Conservation (phyloP, 2,888 invertebrate genomes). For the Drosophila atripex region DNA sequence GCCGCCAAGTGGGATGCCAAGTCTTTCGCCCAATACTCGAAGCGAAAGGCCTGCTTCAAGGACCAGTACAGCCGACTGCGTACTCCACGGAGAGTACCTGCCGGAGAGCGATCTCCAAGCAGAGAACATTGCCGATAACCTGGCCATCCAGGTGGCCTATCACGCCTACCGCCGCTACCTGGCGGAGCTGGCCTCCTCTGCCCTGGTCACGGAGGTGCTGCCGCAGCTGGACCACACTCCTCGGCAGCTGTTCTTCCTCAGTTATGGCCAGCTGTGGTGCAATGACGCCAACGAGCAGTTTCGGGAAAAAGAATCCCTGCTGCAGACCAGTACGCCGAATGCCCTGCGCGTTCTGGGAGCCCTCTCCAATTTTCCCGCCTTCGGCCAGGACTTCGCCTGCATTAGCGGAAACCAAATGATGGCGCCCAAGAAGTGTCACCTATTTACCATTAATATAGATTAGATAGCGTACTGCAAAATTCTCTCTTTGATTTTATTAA, state of each 20-base stretch:
- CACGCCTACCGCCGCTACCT: constrained; percentile 74
- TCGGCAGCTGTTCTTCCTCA: constrained; percentile 78
- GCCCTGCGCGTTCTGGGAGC: constrained; percentile 77
- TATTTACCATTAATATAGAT: constrained; percentile 57
- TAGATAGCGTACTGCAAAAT: background rate
- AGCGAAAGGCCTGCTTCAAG: constrained; percentile 74
- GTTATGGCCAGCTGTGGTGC: constrained; percentile 80
- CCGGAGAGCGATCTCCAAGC: constrained; percentile 71
- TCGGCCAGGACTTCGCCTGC: constrained; percentile 74
- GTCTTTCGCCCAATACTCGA: constrained; percentile 62
- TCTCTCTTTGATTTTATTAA: no score
- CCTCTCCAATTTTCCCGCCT: constrained; percentile 72
- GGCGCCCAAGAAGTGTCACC: constrained; percentile 71
- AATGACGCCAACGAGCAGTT: constrained; percentile 69
- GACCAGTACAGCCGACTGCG: constrained; percentile 76
- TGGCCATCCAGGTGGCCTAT: constrained; percentile 80
- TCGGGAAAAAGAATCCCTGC: constrained; percentile 73
- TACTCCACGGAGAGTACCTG: constrained; percentile 66
- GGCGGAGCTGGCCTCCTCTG: constrained; percentile 28
- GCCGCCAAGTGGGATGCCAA: constrained; percentile 70
- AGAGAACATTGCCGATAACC: constrained; percentile 81
- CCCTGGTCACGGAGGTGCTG: constrained; percentile 64
- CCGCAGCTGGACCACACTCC: constrained; percentile 72
- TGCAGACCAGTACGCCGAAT: constrained; percentile 66
- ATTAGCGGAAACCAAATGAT: constrained; percentile 63